Percentiles rank a stretch among this genome's conserved stretches.
phyloP scores from a whole-genome alignment of 2,888 invertebrate species.

The Polydesmus complanatus region DNA sequence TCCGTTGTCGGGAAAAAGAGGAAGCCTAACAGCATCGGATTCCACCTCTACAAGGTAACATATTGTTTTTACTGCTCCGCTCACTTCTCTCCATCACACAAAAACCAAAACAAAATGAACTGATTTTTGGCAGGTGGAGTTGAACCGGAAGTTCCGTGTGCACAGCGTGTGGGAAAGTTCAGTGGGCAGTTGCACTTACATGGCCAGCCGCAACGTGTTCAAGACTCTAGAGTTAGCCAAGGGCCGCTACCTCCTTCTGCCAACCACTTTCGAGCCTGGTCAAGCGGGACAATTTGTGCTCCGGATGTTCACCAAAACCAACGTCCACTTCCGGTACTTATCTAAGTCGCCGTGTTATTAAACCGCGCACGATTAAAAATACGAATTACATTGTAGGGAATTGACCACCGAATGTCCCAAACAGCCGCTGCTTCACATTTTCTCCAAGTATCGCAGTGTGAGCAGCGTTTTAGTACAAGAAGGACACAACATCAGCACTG shows the following conservation, averaged over 20 bases:
- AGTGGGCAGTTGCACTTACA: neutral
- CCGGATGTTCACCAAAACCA: neutral
- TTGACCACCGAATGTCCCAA: neutral
- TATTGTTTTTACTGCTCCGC: too few relatives aligned
- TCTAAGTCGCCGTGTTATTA: too few relatives aligned
- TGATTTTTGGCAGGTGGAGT: conserved; percentile 28
- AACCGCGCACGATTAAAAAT: neutral
- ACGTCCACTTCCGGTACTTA: neutral
- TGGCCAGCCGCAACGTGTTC: neutral
- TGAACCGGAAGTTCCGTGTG: conserved; percentile 26
- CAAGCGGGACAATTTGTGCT: neutral
- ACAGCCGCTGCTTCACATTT: neutral
- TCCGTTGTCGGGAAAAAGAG: too few relatives aligned
- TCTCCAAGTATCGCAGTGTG: neutral
- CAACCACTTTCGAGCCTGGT: neutral
- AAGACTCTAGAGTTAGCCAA: neutral
- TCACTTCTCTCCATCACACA: too few relatives aligned
- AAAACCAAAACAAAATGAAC: too few relatives aligned
- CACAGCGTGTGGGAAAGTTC: neutral
- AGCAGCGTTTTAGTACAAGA: neutral
- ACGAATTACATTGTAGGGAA: neutral
- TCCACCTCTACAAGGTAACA: conserved; percentile 35
- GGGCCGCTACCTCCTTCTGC: neutral
- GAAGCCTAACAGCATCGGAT: conserved; percentile 38
- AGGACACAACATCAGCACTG: neutral